These are phyloP conservation scores for Petroica traversi DNA, from an alignment of 2,113 vertebrate species.

Conservation along the genomic window DNA sequence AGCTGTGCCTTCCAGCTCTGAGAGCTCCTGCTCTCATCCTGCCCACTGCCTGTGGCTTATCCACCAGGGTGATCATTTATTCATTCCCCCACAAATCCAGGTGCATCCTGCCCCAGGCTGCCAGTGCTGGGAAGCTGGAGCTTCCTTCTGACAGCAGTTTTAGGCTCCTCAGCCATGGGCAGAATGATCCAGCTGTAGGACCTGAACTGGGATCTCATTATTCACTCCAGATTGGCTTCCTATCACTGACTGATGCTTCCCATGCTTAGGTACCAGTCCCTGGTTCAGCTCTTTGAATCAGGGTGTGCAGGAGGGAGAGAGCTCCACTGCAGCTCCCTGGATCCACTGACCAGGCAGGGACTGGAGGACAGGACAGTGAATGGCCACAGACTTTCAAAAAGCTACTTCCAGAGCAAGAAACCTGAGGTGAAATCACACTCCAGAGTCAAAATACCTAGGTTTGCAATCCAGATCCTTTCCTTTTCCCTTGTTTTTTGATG, in stretches of 20 bases:
- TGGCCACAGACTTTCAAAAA: not conserved
- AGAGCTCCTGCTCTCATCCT: not conserved
- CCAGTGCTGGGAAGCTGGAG: not conserved
- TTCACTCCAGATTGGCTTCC: not conserved
- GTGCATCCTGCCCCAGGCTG: not conserved
- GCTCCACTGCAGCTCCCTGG: not conserved
- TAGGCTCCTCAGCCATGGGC: not conserved
- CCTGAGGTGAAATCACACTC: not conserved
- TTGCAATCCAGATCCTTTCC: not conserved
- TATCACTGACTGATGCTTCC: not conserved
- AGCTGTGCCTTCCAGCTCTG: not conserved
- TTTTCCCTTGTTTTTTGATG: not conserved
- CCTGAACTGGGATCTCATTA: not conserved
- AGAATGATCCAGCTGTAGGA: not conserved
- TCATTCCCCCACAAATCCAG: not conserved
- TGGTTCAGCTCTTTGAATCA: not conserved
- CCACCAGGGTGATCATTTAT: not conserved
- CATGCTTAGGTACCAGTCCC: rapidly evolving
- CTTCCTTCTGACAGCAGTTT: not conserved
- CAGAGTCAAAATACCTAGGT: not conserved
- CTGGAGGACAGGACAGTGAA: rapidly evolving
- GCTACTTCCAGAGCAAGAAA: not conserved
- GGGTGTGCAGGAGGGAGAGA: not conserved
- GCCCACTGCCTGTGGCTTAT: not conserved
- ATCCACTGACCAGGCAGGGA: rapidly evolving